Conservation (phyloP, 1,140 invertebrate genomes). For the Zaprionus lachaisei region DNA sequence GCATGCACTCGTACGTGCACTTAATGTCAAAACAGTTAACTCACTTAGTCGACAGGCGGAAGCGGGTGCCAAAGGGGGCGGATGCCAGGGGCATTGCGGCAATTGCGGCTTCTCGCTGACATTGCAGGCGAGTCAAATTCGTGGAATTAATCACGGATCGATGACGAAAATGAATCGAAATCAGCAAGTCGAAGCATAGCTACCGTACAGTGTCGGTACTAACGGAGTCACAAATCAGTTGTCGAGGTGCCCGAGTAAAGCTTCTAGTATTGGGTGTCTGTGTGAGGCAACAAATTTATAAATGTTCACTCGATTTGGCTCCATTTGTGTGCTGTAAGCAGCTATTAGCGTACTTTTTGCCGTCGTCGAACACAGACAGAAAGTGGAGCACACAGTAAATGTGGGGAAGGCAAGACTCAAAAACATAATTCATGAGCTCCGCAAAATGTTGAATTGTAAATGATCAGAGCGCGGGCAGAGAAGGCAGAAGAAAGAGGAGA, state of each 20-base stretch:
- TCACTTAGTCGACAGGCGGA: constrained; percentile 20
- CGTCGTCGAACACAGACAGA: constrained; percentile 25
- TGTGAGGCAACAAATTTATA: constrained; percentile 31
- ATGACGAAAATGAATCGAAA: constrained; percentile 7
- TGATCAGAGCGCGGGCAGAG: constrained; percentile 53
- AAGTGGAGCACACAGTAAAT: constrained; percentile 18
- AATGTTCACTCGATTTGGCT: constrained; percentile 54
- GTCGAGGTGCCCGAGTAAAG: neutral
- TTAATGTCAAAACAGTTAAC: constrained; percentile 51
- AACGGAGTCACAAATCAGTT: neutral
- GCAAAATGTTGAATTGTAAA: constrained; percentile 77
- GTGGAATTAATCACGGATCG: constrained; percentile 21
- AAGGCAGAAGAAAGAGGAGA: neutral
- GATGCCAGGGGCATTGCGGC: neutral
- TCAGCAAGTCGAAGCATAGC: neutral
- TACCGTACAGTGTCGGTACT: neutral
- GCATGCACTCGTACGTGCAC: constrained; percentile 28
- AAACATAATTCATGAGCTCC: constrained; percentile 70
- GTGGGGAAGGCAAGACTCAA: constrained; percentile 48
- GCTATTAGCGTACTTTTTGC: constrained; percentile 73
- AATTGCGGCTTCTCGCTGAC: neutral
- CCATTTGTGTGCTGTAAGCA: constrained; percentile 63
- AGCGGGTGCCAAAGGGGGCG: neutral
- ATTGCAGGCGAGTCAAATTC: neutral
- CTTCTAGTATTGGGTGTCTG: constrained; percentile 1